These are phyloP conservation scores for Neuroscelio doddi DNA, from an alignment of 2,888 invertebrate species.

Conservation along the genomic window DNA sequence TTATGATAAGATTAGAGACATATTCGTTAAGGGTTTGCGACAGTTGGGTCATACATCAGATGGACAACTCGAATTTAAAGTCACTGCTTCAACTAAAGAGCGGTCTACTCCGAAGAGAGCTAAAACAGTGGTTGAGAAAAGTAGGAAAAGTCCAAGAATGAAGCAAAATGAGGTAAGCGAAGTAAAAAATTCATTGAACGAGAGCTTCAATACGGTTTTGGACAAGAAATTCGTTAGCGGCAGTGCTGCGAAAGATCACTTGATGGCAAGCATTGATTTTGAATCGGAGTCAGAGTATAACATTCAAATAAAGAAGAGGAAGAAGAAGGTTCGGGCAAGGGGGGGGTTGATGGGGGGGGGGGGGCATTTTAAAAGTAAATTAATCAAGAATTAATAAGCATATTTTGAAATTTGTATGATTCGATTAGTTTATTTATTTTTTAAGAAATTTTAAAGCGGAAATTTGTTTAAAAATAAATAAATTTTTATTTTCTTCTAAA, in stretches of 20 bases:
- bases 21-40: slow-evolving; percentile 80
- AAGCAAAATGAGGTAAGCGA: not conserved
- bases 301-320: slow-evolving; percentile 34
- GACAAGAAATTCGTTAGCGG: slow-evolving; percentile 29
- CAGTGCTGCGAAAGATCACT: slow-evolving; percentile 23
- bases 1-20: slow-evolving; percentile 80
- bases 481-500: too few relatives aligned
- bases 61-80: slow-evolving; percentile 77
- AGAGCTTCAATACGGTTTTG: slow-evolving; percentile 16
- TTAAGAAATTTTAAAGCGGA: too few relatives aligned
- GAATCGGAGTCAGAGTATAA: slow-evolving; percentile 40
- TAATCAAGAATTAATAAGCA: too few relatives aligned
- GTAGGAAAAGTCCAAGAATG: slow-evolving; percentile 8
- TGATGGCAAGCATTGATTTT: slow-evolving; percentile 28
- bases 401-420: too few relatives aligned
- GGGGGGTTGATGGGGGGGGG: too few relatives aligned
- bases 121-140: not conserved
- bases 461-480: too few relatives aligned
- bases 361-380: too few relatives aligned
- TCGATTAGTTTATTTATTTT: too few relatives aligned
- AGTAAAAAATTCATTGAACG: slow-evolving; percentile 10
- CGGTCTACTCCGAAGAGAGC: not conserved
- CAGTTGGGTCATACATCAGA: slow-evolving; percentile 75
- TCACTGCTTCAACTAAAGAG: not conserved
- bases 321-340: slow-evolving; percentile 9